Evolutionary conservation across 2,888 invertebrate species (phyloP).

Genomic region (Cataglyphis rosenhaueri): DNA sequence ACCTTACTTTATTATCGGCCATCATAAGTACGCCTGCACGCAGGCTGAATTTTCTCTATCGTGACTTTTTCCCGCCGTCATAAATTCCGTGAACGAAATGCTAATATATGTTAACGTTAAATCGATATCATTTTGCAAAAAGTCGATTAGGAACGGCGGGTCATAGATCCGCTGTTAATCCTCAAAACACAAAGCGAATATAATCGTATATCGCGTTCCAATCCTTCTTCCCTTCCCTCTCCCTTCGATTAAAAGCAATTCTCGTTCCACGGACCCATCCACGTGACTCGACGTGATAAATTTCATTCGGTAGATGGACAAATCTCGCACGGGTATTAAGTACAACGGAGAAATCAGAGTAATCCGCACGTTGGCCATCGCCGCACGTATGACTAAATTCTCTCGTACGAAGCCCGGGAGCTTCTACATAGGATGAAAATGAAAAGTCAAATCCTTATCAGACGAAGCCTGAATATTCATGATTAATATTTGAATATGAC

Average conservation of each 20-base stretch:
- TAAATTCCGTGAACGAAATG: slow-evolving; percentile 50
- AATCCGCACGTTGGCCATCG: slow-evolving; percentile 59
- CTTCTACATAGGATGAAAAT: slow-evolving; percentile 20
- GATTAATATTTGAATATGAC: slow-evolving; percentile 48
- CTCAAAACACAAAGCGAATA: background rate
- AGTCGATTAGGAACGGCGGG: slow-evolving; percentile 32
- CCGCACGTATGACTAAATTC: slow-evolving; percentile 52
- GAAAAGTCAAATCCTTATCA: slow-evolving; percentile 40
- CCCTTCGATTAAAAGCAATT: slow-evolving; percentile 36
- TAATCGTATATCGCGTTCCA: background rate
- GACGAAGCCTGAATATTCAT: slow-evolving; percentile 42
- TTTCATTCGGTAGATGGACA: slow-evolving; percentile 28
- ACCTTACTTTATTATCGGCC: slow-evolving; percentile 66
- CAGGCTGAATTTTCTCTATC: slow-evolving; percentile 49
- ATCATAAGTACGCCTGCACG: slow-evolving; percentile 56
- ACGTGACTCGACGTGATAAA: slow-evolving; percentile 28
- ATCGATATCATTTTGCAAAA: slow-evolving; percentile 47
- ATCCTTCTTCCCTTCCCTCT: background rate
- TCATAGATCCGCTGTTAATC: slow-evolving; percentile 24
- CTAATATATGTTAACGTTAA: slow-evolving; percentile 52
- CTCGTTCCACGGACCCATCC: slow-evolving; percentile 9
- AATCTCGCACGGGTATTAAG: slow-evolving; percentile 36
- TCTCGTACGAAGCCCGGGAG: slow-evolving; percentile 2
- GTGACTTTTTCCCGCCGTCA: slow-evolving; percentile 53
- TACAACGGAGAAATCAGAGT: slow-evolving; percentile 58